Conservation (phyloP, 2,888 invertebrate genomes). For the Oscheius myriophilus region DNA sequence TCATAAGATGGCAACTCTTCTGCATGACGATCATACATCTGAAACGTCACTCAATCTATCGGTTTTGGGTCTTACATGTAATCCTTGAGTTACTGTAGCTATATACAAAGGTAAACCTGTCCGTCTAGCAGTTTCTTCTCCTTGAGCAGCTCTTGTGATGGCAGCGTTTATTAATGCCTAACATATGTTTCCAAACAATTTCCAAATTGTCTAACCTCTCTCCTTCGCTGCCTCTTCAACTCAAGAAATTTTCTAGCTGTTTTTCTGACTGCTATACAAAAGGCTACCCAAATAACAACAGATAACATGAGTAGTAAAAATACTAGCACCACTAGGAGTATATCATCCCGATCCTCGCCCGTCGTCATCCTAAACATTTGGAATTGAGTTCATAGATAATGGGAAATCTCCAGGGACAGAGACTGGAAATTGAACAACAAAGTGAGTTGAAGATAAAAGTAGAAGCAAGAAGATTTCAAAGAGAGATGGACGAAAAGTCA, state of each 20-base stretch:
- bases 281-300: slow-evolving; percentile 61
- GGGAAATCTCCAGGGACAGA: too few relatives aligned
- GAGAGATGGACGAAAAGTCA: too few relatives aligned
- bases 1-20: slow-evolving; percentile 55
- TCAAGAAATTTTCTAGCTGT: slow-evolving; percentile 53
- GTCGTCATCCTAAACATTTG: slow-evolving; percentile 8
- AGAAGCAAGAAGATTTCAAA: too few relatives aligned
- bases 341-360: slow-evolving; percentile 31
- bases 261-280: slow-evolving; percentile 57
- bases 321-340: slow-evolving; percentile 50
- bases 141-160: slow-evolving; percentile 49
- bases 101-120: slow-evolving; percentile 51
- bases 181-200: slow-evolving; percentile 1
- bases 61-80: slow-evolving; percentile 31
- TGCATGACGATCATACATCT: slow-evolving; percentile 37
- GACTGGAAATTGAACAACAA: too few relatives aligned
- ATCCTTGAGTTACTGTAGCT: slow-evolving; percentile 44
- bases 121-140: slow-evolving; percentile 43
- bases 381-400: slow-evolving; percentile 1
- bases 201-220: slow-evolving; percentile 48
- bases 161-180: slow-evolving; percentile 51
- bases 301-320: slow-evolving; percentile 57
- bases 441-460: too few relatives aligned
- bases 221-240: slow-evolving; percentile 53
- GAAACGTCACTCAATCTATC: not conserved